phyloP scores from a whole-genome alignment of 2,113 vertebrate genomes.

The Callocephalon fimbriatum region DNA sequence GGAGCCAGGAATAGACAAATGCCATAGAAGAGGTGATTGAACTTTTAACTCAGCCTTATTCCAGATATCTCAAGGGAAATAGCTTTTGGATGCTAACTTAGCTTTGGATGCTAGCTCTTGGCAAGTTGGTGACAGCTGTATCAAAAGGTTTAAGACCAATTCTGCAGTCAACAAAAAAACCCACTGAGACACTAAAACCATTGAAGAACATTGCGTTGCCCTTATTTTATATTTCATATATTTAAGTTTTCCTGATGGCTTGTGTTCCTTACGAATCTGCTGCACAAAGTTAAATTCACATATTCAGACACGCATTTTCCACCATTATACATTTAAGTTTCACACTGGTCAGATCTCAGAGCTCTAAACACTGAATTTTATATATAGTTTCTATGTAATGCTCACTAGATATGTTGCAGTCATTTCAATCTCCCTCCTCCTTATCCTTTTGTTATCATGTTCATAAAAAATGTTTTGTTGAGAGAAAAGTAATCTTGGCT shows the following conservation, averaged over 20 bases:
- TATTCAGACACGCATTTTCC: neutral
- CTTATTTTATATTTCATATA: neutral
- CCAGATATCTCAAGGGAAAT: neutral
- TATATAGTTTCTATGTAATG: neutral
- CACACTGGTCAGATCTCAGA: neutral
- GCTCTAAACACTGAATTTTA: neutral
- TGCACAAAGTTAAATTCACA: neutral
- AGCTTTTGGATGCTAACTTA: neutral
- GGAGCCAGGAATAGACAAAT: neutral
- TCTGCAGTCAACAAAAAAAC: neutral
- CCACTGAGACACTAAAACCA: neutral
- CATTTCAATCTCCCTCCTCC: neutral
- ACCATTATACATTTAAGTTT: neutral
- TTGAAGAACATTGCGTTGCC: neutral
- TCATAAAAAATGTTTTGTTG: neutral
- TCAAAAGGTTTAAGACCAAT: neutral
- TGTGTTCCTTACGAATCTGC: neutral
- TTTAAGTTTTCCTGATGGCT: neutral
- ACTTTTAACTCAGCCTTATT: neutral
- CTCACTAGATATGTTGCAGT: neutral
- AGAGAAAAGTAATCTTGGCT: neutral
- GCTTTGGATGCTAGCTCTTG: neutral
- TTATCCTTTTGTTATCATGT: neutral
- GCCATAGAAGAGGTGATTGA: neutral
- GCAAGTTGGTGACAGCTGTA: neutral